Evolutionary conservation across 2,797 vertebrate genomes (phyloP).

Genomic region (Masticophis lateralis): DNA sequence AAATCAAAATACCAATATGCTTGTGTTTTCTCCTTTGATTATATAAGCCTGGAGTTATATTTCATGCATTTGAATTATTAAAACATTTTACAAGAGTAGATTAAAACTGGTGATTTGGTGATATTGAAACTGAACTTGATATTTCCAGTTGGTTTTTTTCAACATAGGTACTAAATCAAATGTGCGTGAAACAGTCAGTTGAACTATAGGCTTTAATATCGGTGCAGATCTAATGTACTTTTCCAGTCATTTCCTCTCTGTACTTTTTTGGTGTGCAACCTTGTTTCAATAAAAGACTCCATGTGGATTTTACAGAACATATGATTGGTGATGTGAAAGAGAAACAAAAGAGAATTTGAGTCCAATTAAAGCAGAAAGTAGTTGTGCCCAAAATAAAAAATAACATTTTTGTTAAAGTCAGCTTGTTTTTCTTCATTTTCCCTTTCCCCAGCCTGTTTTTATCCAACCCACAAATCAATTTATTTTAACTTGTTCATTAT

Average conservation of each 20-base stretch:
- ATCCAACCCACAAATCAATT: background rate
- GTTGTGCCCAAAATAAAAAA: slow-evolving; percentile 7
- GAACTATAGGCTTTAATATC: slow-evolving; percentile 49
- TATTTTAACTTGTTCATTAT: background rate
- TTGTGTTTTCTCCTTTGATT: slow-evolving; percentile 51
- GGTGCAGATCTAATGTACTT: slow-evolving; percentile 35
- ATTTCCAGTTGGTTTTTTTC: slow-evolving; percentile 48
- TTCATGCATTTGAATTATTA: slow-evolving; percentile 50
- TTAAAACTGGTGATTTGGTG: slow-evolving; percentile 23
- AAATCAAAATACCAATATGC: slow-evolving; percentile 58
- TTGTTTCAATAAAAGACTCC: slow-evolving; percentile 26
- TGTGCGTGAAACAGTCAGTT: slow-evolving; percentile 47
- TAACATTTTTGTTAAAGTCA: background rate
- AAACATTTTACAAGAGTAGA: slow-evolving; percentile 22
- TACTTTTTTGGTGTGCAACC: background rate
- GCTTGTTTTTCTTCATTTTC: background rate
- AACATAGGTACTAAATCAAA: slow-evolving; percentile 52
- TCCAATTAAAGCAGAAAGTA: background rate
- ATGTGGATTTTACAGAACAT: background rate
- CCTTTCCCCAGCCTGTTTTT: background rate
- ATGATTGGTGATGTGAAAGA: background rate
- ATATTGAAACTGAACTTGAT: slow-evolving; percentile 40
- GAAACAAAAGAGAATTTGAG: background rate
- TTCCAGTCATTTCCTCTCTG: slow-evolving; percentile 15
- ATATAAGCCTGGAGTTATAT: slow-evolving; percentile 57